Evolutionary conservation across 2,888 invertebrate species (phyloP), one percentile per base, ranked within the genome.

Genomic region (Drosophila leonis): DNA sequence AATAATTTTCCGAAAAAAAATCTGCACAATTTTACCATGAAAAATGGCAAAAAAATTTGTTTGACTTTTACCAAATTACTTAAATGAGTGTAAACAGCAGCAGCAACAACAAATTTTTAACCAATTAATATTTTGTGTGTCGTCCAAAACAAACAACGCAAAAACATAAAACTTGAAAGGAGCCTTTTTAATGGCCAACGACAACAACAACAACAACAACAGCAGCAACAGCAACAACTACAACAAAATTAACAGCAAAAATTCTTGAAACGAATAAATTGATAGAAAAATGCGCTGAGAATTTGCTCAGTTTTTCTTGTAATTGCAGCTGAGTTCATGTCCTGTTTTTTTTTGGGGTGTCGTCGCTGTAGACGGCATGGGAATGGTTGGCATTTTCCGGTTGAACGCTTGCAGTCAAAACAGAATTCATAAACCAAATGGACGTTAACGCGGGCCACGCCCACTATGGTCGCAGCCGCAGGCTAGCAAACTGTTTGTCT

Each of bases 351-450:
- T 24, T 27, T 46, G 27, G 15, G 37, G 29, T n/a, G 13, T 15
- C 15, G 5, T 29, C 29, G 15, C 51, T 5, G 15, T 15, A 62
- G 71, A 64, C 41, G 60, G 31, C 1, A 4, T n/a, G 51, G 37
- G 24, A 27, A 37, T 37, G 52, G 49, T 61, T 67, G 55, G 72
- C 72, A 85, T 85, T 88, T 85, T 88, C 78, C 82, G 42, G 69
- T 70, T 78, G 82, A 85, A 78, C 78, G 86, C 74, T 72, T 83
- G 71, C 76, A 77, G 75, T 72, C 78, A 78, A 83, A 77, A 78
- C 73, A 62, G 77, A 82, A 85, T 82, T 75, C 85, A 86, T 83
- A 86, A 88, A 85, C 76, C 81, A 72, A 87, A 85, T 62, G 51
- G 64, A 74, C 60, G 78, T 57, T 73, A 69, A 42, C 64, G 29